Percentiles rank a stretch among this genome's conserved stretches.
Conservation (phyloP, 1,140 invertebrate genomes). For the Thaumatotibia leucotreta region DNA sequence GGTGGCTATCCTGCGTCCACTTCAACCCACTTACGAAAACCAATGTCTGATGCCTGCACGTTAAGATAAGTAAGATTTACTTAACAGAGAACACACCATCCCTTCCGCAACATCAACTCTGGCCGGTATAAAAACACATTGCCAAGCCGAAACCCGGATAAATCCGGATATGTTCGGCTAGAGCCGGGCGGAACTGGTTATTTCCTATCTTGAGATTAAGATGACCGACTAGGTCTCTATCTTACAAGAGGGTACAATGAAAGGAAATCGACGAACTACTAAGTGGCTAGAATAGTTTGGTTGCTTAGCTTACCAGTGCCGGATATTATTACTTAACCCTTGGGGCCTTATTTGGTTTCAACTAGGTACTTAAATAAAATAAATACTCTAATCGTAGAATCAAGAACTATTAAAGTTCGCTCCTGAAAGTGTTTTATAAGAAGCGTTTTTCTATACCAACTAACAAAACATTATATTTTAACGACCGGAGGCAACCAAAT, state of each 20-base stretch:
- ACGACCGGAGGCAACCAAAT: not conserved
- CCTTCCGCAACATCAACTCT: constrained; percentile 3
- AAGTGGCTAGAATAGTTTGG: not conserved
- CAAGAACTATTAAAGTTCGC: too few species aligned
- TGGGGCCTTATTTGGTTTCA: too few species aligned
- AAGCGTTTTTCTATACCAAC: too few species aligned
- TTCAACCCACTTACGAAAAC: not conserved
- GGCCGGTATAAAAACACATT: constrained; percentile 9
- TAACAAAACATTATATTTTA: not conserved
- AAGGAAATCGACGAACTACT: not conserved
- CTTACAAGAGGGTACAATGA: constrained; percentile 10
- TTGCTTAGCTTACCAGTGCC: not conserved
- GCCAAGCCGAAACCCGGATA: constrained; percentile 41
- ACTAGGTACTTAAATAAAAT: too few species aligned
- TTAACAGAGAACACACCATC: constrained; percentile 9
- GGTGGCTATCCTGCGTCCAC: not conserved
- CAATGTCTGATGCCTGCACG: not conserved
- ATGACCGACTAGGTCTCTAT: constrained; percentile 24
- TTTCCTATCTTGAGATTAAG: constrained; percentile 50
- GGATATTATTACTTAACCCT: too few species aligned
- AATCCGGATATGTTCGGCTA: constrained; percentile 45
- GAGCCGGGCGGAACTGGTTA: constrained; percentile 49
- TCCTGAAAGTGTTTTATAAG: too few species aligned
- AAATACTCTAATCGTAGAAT: too few species aligned
- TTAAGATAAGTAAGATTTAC: constrained; percentile 12